phyloP scores from a whole-genome alignment of 1,140 invertebrate genomes.

The Kradibia gibbosae region DNA sequence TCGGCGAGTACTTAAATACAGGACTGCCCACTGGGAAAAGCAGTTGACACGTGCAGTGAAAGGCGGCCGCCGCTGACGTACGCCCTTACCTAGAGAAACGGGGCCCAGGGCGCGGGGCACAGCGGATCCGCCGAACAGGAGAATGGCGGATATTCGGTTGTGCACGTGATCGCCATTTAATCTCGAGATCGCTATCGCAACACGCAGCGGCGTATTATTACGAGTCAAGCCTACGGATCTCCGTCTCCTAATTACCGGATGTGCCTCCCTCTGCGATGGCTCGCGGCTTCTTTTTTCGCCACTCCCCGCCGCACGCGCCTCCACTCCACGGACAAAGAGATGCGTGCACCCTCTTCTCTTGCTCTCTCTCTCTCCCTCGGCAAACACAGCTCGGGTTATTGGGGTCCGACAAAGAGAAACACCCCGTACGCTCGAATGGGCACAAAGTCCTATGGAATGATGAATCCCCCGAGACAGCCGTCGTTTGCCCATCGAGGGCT shows the following conservation, averaged over 20 bases:
- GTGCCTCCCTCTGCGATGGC: conserved; percentile 20
- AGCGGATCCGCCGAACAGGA: neutral
- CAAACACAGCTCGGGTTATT: too few species aligned
- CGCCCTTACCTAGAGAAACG: too few species aligned
- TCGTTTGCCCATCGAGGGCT: too few species aligned
- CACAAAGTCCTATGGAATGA: neutral
- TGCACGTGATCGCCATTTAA: neutral
- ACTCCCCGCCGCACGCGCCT: neutral
- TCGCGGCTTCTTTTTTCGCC: neutral
- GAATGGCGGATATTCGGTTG: neutral
- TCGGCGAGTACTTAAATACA: too few species aligned
- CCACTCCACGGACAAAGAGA: neutral
- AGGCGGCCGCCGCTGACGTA: too few species aligned
- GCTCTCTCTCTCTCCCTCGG: too few species aligned
- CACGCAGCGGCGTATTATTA: neutral
- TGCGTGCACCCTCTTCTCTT: neutral
- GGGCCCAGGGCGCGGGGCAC: too few species aligned
- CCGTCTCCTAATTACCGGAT: conserved; percentile 36
- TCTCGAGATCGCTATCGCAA: neutral
- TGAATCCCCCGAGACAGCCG: neutral
- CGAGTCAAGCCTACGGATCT: conserved; percentile 42
- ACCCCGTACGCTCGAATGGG: neutral
- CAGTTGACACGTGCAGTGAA: too few species aligned
- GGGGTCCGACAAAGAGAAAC: neutral
- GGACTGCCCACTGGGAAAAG: too few species aligned